These are phyloP conservation scores for Ochotona princeps DNA, from an alignment of 2,113 vertebrate species.

Conservation along the genomic window DNA sequence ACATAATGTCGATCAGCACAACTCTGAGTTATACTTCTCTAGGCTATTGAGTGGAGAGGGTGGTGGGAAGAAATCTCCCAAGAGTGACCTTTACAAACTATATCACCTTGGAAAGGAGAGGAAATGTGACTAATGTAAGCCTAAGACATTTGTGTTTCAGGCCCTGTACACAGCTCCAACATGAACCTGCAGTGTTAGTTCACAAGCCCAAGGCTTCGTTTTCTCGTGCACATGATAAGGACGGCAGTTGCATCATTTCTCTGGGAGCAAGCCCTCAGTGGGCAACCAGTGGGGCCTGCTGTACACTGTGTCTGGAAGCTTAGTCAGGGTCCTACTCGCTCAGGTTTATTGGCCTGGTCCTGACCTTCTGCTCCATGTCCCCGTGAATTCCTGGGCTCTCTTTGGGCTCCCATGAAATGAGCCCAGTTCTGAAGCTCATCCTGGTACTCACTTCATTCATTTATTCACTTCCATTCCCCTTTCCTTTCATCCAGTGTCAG, in stretches of 20 bases:
- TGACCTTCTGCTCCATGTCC: background rate
- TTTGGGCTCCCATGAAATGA: background rate
- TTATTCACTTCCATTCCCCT: background rate
- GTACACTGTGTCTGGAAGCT: accelerated
- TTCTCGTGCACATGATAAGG: accelerated
- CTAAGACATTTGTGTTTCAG: background rate
- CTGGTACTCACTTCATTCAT: background rate
- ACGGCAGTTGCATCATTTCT: accelerated
- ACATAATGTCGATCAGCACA: accelerated
- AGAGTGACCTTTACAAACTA: accelerated
- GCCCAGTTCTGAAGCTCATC: background rate
- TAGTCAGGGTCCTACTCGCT: too few relatives aligned
- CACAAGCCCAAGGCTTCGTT: background rate
- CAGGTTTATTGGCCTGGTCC: background rate
- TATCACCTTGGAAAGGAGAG: background rate
- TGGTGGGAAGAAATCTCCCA: background rate
- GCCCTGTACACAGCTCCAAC: background rate
- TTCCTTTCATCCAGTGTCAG: background rate
- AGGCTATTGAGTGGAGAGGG: background rate
- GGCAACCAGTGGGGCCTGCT: background rate
- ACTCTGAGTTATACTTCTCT: background rate
- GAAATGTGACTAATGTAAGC: background rate
- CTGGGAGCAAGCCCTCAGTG: accelerated
- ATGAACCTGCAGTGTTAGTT: background rate
- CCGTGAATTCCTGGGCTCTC: background rate